phyloP scores from a whole-genome alignment of 2,113 vertebrate genomes.

The Cryptomyrus ogoouensis region DNA sequence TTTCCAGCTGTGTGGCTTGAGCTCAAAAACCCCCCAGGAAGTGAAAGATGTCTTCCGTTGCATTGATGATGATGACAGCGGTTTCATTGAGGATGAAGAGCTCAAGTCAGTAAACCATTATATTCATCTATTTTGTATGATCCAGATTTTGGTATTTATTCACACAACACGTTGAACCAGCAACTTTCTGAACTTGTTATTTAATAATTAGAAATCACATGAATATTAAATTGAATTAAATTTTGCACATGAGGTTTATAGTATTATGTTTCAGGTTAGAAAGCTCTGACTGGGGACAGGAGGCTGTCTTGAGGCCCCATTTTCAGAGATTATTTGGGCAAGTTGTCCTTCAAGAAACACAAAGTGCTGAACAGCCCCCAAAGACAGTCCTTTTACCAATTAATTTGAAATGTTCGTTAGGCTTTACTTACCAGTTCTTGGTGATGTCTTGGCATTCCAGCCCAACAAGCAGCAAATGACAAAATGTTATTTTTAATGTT shows the following conservation, averaged over 20 bases:
- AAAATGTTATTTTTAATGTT: not conserved
- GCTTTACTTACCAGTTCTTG: not conserved
- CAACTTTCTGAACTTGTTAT: not conserved
- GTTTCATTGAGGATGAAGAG: constrained; percentile 86
- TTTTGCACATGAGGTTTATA: not conserved
- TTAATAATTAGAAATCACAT: not conserved
- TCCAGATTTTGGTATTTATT: not conserved
- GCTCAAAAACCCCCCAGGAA: constrained; percentile 80
- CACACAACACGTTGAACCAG: not conserved
- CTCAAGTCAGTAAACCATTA: constrained; percentile 69
- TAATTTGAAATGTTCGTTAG: not conserved
- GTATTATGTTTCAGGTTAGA: not conserved
- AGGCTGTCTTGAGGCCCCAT: not conserved
- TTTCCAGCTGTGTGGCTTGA: constrained; percentile 85
- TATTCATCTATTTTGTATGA: not conserved
- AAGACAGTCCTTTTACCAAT: not conserved
- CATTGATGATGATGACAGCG: constrained; percentile 87
- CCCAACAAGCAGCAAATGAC: not conserved
- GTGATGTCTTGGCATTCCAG: not conserved
- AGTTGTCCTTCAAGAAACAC: not conserved
- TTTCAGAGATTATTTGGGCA: not conserved
- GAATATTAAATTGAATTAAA: not conserved
- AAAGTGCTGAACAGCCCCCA: not conserved
- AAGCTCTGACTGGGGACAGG: not conserved
- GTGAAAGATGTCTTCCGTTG: constrained; percentile 82